phyloP scores from a whole-genome alignment of 2,113 vertebrate species.

The Gobius niger region DNA sequence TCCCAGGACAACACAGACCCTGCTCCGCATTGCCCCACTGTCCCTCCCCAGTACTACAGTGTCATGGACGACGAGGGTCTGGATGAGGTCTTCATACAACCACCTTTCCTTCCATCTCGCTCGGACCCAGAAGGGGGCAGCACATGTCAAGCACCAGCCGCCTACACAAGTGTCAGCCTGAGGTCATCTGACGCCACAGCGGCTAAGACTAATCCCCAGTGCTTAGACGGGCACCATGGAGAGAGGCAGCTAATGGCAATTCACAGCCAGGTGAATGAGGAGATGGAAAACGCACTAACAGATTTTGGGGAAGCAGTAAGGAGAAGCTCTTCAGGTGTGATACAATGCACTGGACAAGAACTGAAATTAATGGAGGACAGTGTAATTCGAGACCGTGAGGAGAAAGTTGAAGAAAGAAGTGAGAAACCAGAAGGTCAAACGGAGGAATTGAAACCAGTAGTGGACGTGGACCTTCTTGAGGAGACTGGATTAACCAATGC shows the following conservation, averaged over 20 bases:
- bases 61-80: conserved; percentile 38
- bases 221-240: conserved; percentile 58
- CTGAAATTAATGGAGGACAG: conserved; percentile 20
- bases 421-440: not conserved
- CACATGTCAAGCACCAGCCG: conserved; percentile 1
- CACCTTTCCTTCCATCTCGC: not conserved
- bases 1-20: not conserved
- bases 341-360: conserved; percentile 20
- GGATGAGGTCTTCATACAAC: conserved; percentile 39
- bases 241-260: conserved; percentile 47
- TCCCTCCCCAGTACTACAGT: conserved; percentile 8
- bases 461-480: not conserved
- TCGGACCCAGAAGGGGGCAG: conserved; percentile 36
- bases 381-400: not conserved
- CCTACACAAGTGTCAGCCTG: conserved; percentile 42
- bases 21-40: not conserved
- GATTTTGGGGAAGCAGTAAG: conserved; percentile 23
- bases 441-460: not conserved
- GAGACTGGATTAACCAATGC: conserved; percentile 3
- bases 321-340: conserved; percentile 3
- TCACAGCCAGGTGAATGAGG: conserved; percentile 27
- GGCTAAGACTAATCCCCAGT: conserved; percentile 57
- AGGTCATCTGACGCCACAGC: conserved; percentile 51
- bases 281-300: not conserved
- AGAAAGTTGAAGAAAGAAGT: not conserved